Conservation (phyloP, 1,140 invertebrate genomes). For the Heterodera carotae region DNA sequence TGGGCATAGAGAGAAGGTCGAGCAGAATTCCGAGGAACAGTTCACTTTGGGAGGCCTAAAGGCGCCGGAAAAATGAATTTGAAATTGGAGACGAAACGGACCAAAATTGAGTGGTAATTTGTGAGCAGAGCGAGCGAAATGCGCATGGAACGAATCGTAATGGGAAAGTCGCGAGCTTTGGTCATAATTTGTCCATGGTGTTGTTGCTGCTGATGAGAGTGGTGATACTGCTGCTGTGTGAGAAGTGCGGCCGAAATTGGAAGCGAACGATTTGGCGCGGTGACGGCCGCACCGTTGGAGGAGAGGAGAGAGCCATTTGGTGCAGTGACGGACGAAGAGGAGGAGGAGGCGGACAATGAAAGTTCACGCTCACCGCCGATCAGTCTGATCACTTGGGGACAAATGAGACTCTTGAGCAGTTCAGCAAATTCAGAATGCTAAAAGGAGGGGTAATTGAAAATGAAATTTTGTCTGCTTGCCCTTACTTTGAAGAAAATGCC, state of each 20-base stretch:
- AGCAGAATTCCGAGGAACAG: constrained; percentile 94
- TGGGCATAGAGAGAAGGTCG: constrained; percentile 93
- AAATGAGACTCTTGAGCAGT: constrained; percentile 90
- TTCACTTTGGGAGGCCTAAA: constrained; percentile 91
- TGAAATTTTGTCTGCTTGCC: constrained; percentile 17
- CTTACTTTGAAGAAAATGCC: constrained; percentile 87
- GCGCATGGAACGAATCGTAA: constrained; percentile 87
- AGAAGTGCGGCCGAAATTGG: constrained; percentile 21
- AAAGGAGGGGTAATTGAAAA: constrained; percentile 38
- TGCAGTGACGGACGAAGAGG: not conserved
- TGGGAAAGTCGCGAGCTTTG: constrained; percentile 76
- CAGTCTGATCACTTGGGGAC: constrained; percentile 92
- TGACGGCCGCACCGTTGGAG: not conserved
- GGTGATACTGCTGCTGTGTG: constrained; percentile 20
- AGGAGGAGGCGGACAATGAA: not conserved
- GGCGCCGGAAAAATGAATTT: constrained; percentile 31
- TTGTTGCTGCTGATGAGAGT: constrained; percentile 11
- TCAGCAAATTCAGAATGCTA: constrained; percentile 88
- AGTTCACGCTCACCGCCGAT: constrained; percentile 88
- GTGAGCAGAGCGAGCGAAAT: constrained; percentile 89
- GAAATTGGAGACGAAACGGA: constrained; percentile 63
- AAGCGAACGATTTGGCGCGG: not conserved
- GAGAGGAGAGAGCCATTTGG: not conserved
- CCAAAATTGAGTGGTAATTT: constrained; percentile 87
- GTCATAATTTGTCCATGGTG: constrained; percentile 4